phyloP scores from a whole-genome alignment of 2,797 vertebrate species.

The Enteromius viviparus region DNA sequence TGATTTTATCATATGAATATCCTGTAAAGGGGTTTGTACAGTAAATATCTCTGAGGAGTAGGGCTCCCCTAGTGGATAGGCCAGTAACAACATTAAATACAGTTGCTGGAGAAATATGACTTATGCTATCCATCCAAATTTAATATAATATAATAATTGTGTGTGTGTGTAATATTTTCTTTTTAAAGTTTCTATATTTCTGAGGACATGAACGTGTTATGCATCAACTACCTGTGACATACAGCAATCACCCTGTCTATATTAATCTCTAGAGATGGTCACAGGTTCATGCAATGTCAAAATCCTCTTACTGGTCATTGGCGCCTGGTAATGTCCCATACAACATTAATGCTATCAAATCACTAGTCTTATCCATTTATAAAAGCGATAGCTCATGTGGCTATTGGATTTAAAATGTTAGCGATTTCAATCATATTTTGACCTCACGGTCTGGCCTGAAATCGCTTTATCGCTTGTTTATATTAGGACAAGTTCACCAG shows the following conservation, averaged over 20 bases:
- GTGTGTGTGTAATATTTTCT: too few species aligned
- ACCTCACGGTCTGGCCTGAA: slow-evolving; percentile 34
- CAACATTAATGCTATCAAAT: slow-evolving; percentile 66
- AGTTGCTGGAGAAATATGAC: neutral
- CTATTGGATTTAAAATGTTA: slow-evolving; percentile 63
- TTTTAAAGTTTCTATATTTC: neutral
- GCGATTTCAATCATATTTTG: slow-evolving; percentile 36
- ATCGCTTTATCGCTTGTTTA: slow-evolving; percentile 1
- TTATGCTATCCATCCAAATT: neutral
- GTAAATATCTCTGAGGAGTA: slow-evolving; percentile 31
- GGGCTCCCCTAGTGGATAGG: slow-evolving; percentile 69
- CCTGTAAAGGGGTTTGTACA: neutral
- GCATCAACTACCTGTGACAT: neutral
- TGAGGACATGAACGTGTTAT: neutral
- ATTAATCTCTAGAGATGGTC: slow-evolving; percentile 35
- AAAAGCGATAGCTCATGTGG: slow-evolving; percentile 59
- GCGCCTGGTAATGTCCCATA: slow-evolving; percentile 38
- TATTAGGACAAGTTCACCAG: neutral
- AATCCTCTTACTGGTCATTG: slow-evolving; percentile 71
- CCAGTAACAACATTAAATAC: slow-evolving; percentile 13
- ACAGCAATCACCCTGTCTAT: neutral
- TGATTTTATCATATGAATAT: neutral
- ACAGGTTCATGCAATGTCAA: slow-evolving; percentile 57
- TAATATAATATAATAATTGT: neutral
- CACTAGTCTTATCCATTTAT: slow-evolving; percentile 69